These are phyloP conservation scores for Noctua fimbriata DNA, from an alignment of 2,888 invertebrate genomes.

Conservation along the genomic window DNA sequence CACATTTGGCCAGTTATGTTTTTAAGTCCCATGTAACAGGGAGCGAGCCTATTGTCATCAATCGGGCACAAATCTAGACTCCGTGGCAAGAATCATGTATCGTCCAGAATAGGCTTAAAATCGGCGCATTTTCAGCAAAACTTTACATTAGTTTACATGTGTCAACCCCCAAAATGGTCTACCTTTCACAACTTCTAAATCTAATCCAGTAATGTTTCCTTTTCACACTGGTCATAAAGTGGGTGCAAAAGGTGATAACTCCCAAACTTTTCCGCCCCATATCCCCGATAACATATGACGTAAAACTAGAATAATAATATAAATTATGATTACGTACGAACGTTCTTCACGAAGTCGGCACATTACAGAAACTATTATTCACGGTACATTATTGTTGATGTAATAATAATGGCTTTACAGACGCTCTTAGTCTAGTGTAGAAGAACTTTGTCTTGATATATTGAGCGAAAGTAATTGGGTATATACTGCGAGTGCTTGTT, in stretches of 20 bases:
- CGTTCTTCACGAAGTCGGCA: constrained; percentile 50
- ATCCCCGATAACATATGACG: constrained; percentile 50
- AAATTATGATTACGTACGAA: constrained; percentile 59
- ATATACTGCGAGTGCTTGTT: constrained; percentile 10
- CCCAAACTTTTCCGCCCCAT: constrained; percentile 32
- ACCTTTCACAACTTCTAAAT: not conserved
- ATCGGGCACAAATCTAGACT: no score
- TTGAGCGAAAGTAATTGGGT: constrained; percentile 52
- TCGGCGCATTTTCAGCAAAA: not conserved
- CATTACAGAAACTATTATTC: constrained; percentile 62
- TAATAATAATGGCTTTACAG: constrained; percentile 53
- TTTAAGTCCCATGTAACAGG: no score
- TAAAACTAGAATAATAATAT: constrained; percentile 53
- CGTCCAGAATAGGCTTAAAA: not conserved
- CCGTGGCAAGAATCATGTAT: no score
- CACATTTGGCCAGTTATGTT: no score
- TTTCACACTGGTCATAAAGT: not conserved
- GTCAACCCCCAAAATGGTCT: not conserved
- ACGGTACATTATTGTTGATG: constrained; percentile 59
- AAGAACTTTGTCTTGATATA: constrained; percentile 54
- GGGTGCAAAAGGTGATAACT: constrained; percentile 37
- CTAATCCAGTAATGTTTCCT: not conserved
- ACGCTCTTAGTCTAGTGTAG: constrained; percentile 15
- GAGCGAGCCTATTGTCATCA: no score
- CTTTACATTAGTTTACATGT: no score